A percentile compares a stretch with the other conserved stretches of the same genome.
These are phyloP conservation scores for Caenorhabditis sinica DNA, from an alignment of 2,888 invertebrate species.

Conservation along the genomic window DNA sequence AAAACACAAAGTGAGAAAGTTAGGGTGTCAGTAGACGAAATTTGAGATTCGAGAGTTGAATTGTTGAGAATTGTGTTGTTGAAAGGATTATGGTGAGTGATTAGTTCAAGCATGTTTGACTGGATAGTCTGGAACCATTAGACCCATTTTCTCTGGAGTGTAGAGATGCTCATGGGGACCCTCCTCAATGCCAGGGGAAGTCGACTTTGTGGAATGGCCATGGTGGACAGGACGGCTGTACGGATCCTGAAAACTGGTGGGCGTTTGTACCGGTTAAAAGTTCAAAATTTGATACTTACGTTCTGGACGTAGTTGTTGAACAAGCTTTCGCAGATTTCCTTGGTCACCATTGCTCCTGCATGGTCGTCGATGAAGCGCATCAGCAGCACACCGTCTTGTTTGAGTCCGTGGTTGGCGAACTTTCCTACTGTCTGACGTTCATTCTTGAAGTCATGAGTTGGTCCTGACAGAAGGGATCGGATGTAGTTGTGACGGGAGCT, in stretches of 20 bases:
- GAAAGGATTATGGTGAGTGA: constrained; percentile 6
- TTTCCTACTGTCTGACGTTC: constrained; percentile 43
- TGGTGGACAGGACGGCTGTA: constrained; percentile 50
- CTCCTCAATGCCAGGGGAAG: constrained; percentile 76
- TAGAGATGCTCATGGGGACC: constrained; percentile 73
- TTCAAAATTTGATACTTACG: constrained; percentile 41
- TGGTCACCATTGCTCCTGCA: constrained; percentile 83
- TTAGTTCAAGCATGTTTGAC: constrained; percentile 58
- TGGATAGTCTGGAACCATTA: constrained; percentile 73
- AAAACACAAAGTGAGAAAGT: constrained; percentile 6
- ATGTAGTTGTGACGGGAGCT: constrained; percentile 71
- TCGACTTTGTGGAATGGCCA: constrained; percentile 77
- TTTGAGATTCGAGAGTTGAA: constrained; percentile 56
- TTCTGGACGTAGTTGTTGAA: constrained; percentile 77
- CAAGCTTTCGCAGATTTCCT: constrained; percentile 78
- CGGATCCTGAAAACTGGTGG: constrained; percentile 43
- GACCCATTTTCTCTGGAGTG: constrained; percentile 69
- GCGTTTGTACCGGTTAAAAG: neutral
- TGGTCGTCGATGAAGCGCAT: constrained; percentile 83
- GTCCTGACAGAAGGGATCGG: constrained; percentile 56
- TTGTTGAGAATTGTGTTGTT: constrained; percentile 61
- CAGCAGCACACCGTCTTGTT: constrained; percentile 82
- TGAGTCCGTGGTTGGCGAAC: constrained; percentile 77
- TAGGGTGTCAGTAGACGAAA: neutral
- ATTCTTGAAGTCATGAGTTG: constrained; percentile 57